Conservation (phyloP, 2,113 vertebrate species). For the Rhadina sibilatrix region DNA sequence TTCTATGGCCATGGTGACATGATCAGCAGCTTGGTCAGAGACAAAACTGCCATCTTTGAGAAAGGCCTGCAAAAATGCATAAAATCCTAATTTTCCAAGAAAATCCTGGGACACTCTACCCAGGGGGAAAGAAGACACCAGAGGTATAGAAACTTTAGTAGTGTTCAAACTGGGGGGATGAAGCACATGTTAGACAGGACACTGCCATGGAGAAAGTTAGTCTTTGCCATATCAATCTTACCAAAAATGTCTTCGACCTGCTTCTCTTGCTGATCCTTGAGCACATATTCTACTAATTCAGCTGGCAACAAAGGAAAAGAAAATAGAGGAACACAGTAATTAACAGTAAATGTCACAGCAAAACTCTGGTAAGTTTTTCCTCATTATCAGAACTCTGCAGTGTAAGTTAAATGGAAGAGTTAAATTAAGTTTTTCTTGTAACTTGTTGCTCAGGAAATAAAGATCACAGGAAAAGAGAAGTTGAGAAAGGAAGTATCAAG, state of each 20-base stretch:
- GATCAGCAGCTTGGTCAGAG: background rate
- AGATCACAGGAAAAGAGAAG: conserved; percentile 50
- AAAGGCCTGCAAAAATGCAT: background rate
- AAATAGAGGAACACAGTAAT: background rate
- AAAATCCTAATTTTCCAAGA: background rate
- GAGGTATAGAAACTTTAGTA: background rate
- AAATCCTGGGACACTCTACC: background rate
- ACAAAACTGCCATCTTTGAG: background rate
- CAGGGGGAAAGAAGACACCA: background rate
- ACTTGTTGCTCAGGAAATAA: conserved; percentile 48
- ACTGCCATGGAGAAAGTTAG: background rate
- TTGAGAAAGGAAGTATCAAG: conserved; percentile 21
- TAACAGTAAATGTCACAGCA: background rate
- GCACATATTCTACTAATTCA: conserved; percentile 74
- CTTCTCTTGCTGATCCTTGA: conserved; percentile 71
- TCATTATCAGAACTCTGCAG: background rate
- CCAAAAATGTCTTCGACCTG: conserved; percentile 70
- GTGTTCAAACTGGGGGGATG: background rate
- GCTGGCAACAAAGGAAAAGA: conserved; percentile 40
- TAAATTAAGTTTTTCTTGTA: conserved; percentile 45
- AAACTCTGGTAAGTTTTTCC: background rate
- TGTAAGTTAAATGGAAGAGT: background rate
- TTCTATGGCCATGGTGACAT: background rate
- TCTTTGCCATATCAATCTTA: conserved; percentile 40
- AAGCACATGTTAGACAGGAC: background rate